Base-by-base conservation (phyloP, 2,888 invertebrate species). In the Ceramica pisi region DNA sequence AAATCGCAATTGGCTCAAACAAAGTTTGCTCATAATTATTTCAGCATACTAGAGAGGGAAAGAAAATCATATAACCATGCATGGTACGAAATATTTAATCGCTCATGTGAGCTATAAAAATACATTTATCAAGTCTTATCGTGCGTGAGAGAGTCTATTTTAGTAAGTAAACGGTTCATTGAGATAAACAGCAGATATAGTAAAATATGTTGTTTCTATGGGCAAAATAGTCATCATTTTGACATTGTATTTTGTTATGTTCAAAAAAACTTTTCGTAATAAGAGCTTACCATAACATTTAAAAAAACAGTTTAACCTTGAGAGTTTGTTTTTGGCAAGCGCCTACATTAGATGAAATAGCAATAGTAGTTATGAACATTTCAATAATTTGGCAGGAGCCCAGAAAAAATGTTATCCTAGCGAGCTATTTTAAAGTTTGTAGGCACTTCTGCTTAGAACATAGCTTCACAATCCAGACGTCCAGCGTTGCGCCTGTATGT, bases 121-220 rank as follows among this genome's bases (percentile, higher is more conserved):
- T 53, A 74, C 35, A 68, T 57, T 65, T 65, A 68, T 65, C 21
- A 50, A 38, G 14, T 50, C 23, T 64, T 81, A 67, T 77, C 78
- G 55, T 44, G 50, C 50, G 26, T 23, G 26, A n/a, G 26, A n/a
- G 19, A 59, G 69, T 59, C 62, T 67, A 67, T 80, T 75, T 68
- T 14, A 23, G 61, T 77, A 23, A 21, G 61, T 77, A 23, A 41
- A 60, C 12, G 14, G 31, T 50, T 23, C 10, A n/a, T 53, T 73
- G 23, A 48, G 64, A 65, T 69, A 59, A 62, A 31, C 53, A 48
- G 19, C 38, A 21, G 38, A 2, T 57, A 57, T 14, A 10, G n/a
- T 35, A 10, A 10, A 19, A 31, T 19, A 1, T 9, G 31, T 55
- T 10, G 31, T 55, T 31, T 31, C 55, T 31, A 31, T 55, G 55